These are phyloP conservation scores for Pseudomyrmex pallidus DNA, from an alignment of 1,140 invertebrate species.

Conservation along the genomic window DNA sequence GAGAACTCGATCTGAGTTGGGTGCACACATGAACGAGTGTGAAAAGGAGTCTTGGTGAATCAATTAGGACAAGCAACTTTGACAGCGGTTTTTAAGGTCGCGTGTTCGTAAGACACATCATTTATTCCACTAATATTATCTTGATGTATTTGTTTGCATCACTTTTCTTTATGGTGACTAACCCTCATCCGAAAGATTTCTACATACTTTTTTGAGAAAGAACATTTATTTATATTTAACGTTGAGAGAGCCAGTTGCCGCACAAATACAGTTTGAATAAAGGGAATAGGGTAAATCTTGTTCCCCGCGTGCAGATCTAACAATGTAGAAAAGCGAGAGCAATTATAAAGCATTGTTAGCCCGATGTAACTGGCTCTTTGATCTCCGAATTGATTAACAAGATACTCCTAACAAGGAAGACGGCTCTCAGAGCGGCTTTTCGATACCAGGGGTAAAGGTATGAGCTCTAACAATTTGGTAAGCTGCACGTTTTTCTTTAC, in stretches of 20 bases:
- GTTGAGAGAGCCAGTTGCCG: slow-evolving; percentile 6
- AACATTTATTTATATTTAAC: slow-evolving; percentile 11
- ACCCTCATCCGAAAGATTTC: background rate
- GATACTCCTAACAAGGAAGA: slow-evolving; percentile 73
- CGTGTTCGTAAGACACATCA: background rate
- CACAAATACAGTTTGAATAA: background rate
- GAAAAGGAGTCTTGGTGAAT: slow-evolving; percentile 81
- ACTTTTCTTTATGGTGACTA: slow-evolving; percentile 21
- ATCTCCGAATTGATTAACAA: slow-evolving; percentile 80
- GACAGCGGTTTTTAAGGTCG: background rate
- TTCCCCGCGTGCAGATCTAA: background rate
- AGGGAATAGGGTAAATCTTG: background rate
- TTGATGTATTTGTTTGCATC: slow-evolving; percentile 11
- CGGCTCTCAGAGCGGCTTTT: slow-evolving; percentile 76
- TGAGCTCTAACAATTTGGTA: slow-evolving; percentile 77
- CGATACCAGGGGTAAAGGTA: slow-evolving; percentile 82
- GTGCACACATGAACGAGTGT: slow-evolving; percentile 79
- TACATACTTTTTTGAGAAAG: background rate
- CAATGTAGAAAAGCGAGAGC: background rate
- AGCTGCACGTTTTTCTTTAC: slow-evolving; percentile 75
- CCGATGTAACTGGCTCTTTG: slow-evolving; percentile 19
- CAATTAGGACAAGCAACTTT: slow-evolving; percentile 68
- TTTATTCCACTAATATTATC: background rate
- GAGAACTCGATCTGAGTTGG: slow-evolving; percentile 79
- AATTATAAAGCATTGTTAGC: background rate